phyloP scores from a whole-genome alignment of 2,797 vertebrate genomes.

The Manis pentadactyla region DNA sequence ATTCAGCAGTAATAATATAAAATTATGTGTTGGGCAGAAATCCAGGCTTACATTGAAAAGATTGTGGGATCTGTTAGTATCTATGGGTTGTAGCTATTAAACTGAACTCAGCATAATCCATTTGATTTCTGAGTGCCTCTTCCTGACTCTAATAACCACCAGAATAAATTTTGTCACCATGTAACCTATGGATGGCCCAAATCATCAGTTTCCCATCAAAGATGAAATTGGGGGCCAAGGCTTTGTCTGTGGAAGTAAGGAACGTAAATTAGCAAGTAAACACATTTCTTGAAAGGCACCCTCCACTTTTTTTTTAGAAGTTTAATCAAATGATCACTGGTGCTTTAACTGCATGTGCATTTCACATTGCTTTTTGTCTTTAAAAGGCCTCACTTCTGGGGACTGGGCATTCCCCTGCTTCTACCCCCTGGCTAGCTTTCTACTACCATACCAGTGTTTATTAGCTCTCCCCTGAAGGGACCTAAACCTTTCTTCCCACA shows the following conservation, averaged over 20 bases:
- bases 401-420: background rate
- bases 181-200: background rate
- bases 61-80: background rate
- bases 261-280: background rate
- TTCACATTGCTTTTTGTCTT: constrained; percentile 50
- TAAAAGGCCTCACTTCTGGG: background rate
- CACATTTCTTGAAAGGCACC: background rate
- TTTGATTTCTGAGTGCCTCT: background rate
- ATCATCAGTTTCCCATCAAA: background rate
- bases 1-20: constrained; percentile 16
- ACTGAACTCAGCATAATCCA: background rate
- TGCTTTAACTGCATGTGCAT: background rate
- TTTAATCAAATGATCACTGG: background rate
- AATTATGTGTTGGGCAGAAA: background rate
- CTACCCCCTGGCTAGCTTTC: background rate
- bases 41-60: background rate
- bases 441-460: background rate
- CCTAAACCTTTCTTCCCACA: background rate
- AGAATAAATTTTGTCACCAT: background rate
- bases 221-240: background rate
- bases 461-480: background rate
- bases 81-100: background rate
- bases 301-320: background rate
- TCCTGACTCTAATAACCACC: background rate
- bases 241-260: background rate